Conservation (phyloP, 2,888 invertebrate species). For the Alloplasta piceator region DNA sequence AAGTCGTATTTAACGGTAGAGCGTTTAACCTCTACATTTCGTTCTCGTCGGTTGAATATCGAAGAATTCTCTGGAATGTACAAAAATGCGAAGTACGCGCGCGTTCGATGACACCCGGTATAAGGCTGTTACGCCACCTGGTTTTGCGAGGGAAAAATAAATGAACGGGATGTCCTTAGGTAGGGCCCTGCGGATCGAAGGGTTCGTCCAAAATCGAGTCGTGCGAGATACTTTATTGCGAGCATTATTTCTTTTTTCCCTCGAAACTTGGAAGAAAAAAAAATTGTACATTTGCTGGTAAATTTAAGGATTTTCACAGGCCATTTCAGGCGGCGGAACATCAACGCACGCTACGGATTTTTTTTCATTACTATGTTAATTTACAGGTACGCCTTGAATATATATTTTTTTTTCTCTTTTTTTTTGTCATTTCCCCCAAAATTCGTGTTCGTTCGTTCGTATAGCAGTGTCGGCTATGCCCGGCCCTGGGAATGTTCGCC, state of each 20-base stretch:
- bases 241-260: conserved; percentile 44
- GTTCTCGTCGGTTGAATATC: not conserved
- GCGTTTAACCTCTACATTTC: not conserved
- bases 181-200: conserved; percentile 60
- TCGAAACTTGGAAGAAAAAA: conserved; percentile 4
- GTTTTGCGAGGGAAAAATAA: conserved; percentile 50
- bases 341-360: not conserved
- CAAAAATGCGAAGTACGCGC: conserved; percentile 13
- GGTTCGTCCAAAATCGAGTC: no score
- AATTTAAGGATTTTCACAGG: not conserved
- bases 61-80: conserved; percentile 15
- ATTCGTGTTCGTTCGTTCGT: conserved; percentile 62
- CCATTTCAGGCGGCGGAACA: not conserved
- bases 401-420: conserved; percentile 22
- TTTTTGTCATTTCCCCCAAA: conserved; percentile 29
- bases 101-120: conserved; percentile 58
- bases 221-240: not conserved
- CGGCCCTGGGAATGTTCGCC: conserved; percentile 82
- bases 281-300: no score
- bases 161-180: conserved; percentile 48
- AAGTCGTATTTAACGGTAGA: not conserved
- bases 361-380: conserved; percentile 19
- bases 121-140: conserved; percentile 70
- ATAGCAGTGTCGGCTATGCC: conserved; percentile 75
- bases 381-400: conserved; percentile 1